Base-by-base conservation (phyloP, 2,888 invertebrate species). In the Caprella mutica region DNA sequence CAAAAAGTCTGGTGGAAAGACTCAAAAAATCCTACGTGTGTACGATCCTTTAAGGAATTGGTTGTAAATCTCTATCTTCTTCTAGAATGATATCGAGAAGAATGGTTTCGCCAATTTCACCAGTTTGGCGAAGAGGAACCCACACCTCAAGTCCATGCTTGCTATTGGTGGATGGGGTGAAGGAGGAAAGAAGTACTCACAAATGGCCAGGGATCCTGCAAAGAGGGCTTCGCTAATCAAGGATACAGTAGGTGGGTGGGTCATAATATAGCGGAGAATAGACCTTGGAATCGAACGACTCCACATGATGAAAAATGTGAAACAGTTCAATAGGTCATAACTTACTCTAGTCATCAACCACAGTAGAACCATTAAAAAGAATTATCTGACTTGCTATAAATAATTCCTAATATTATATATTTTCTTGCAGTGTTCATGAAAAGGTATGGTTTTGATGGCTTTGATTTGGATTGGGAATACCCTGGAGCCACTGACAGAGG, bases 111-210 rank as follows among this genome's bases (percentile, higher is more conserved):
- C 75, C 50, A 86, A 86, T 69, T 91, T 91, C 71, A 87, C 86
- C 0, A 75, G 78, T 14, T 74, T 90, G 19, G 82, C 81, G 58
- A 74, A 78, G 27, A 79, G 78, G 33, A 79, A 84, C 71, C 88
- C 89, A 0, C 72, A 79, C 27, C 76, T 89, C 6, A 87, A 87
- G 72, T 80, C 85, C 42, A 79, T 81, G 74, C 78, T 90, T 1
- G 90, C 90, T 0, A 84, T 90, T 0, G 91, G 91, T 0, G 90
- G 90, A 0, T 91, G 90, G 90, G 90, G 83, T 0, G 90, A 90
- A 70, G 90, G 90, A 14, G 90, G 90, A 21, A 77, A 81, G 65
- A 90, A 90, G 71, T 91, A 90, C 72, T 90, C 90, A 0, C 77
- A 79, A 51, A 82, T 91, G 81, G 87, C 86, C 0, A 78, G 82